Evolutionary conservation across 2,797 vertebrate species (phyloP), one percentile per base, ranked within the genome.

Genomic region (Siniperca obscura): DNA sequence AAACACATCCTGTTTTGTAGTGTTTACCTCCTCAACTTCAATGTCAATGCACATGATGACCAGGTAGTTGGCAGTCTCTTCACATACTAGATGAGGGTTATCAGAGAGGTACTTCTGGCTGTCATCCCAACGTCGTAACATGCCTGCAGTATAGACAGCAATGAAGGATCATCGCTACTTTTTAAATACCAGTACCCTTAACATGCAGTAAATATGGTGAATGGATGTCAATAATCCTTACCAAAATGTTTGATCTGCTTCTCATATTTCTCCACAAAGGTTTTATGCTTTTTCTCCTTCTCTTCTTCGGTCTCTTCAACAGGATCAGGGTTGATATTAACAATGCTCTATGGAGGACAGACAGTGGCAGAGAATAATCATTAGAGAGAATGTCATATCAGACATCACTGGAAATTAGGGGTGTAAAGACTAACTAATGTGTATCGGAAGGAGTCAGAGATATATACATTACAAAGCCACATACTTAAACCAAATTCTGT

Each of bases 41-140:
- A 99, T 96, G 69, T 99, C 98, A 6, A 99, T 99, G 90, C 97
- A 98, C 98, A 98, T 98, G 87, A 99, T 98, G 70, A 99, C 98
- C 83, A 99, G 87, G 91, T 99, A 99, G 83, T 99, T 99, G 30
- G 98, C 98, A 0, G 97, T 99, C 91, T 99, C 98, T 89, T 99
- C 98, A 1, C 97, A 98, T 3, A 99, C 98, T 66, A 99, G 93
- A 85, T 98, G 93, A 4, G 97, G 91, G n/a, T 98, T 96, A 78
- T 99, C 98, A 0, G 97, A 97, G 12, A 99, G 95, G 87, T 96
- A 98, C 78, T 98, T 98, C 93, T 98, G 98, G 91, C 98, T 98
- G 95, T 99, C 98, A 0, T 98, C 98, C 98, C 98, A 99, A 53
- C 97, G 97, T 48, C 96, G 95, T 81, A 99, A 84, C 98, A 99